Evolutionary conservation across 1,140 invertebrate genomes (phyloP), one percentile per base, ranked within the genome.

Genomic region (Epicauta chinensis): DNA sequence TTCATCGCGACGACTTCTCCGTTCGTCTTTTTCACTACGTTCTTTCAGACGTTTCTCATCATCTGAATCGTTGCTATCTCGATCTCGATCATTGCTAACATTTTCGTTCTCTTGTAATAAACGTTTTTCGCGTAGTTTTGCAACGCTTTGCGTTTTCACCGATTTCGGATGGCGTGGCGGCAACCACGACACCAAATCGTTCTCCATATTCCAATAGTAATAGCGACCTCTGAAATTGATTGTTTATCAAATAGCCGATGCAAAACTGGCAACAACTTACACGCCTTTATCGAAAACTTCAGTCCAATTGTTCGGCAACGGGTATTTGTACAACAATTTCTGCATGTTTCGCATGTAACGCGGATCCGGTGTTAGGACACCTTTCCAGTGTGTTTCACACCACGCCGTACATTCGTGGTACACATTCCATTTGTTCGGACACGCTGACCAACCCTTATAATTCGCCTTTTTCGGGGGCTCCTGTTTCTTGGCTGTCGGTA

Each of bases 391-490:
- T 65, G 91, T 87, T 47, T 87, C 83, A 74, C 97, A 99, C 73
- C 81, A 96, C 16, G 82, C 79, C 2, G 81, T 82, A 72, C 97
- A 99, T 55, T 92, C 85, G 69, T 99, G 97, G 71, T 88, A 94
- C 51, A 93, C 87, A 68, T 98, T 99, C 61, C 81, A 89, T 72
- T 95, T 97, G 67, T 98, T 98, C 2, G 97, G 97, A 71, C 97
- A 99, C 3, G 88, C 86, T 60, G 79, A 80, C 58, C 84, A 83
- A 23, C 77, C 76, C 60, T 78, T 78, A 16, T 76, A 78, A 14
- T 78, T 77, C 68, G 70, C 74, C 76, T 67, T 69, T 61, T 56
- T 67, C 55, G 63, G 51, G 37, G 75, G 42, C 17, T 66, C 48
- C 5, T 43, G 13, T 57, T 61, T 59, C 52, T 58, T 61, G 16